Evolutionary conservation across 2,888 invertebrate species (phyloP).

Genomic region (Amphiduros pacificus): DNA sequence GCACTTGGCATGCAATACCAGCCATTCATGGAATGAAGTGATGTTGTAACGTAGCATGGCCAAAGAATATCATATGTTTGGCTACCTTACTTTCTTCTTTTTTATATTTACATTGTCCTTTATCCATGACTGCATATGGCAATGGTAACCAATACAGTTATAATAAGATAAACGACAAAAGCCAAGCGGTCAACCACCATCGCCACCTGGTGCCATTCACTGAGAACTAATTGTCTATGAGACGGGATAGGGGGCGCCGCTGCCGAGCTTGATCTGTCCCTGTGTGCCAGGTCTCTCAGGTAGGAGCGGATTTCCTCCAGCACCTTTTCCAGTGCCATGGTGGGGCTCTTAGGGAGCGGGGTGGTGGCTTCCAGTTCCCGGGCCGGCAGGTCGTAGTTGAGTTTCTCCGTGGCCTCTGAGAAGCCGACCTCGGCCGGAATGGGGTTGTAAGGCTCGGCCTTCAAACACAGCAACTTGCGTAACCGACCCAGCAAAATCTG

Average conservation of each 20-base stretch:
- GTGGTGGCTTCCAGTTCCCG: background rate
- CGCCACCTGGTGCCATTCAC: conserved; percentile 22
- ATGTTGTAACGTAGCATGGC: too few relatives aligned
- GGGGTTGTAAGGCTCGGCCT: conserved; percentile 17
- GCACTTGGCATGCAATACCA: too few relatives aligned
- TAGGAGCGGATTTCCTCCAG: conserved; percentile 19
- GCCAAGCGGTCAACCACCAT: conserved; percentile 16
- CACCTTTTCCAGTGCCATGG: conserved; percentile 15
- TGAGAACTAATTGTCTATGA: conserved; percentile 14
- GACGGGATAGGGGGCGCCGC: background rate
- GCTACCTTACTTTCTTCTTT: too few relatives aligned
- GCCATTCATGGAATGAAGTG: too few relatives aligned
- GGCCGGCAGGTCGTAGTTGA: background rate
- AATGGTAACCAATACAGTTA: conserved; percentile 13
- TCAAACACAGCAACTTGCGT: conserved; percentile 11
- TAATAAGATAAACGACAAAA: conserved; percentile 2
- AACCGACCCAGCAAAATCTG: conserved; percentile 15
- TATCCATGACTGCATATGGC: conserved; percentile 14
- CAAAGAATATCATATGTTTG: too few relatives aligned
- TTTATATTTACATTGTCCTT: too few relatives aligned
- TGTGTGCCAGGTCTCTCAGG: conserved; percentile 3
- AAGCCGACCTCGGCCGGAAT: conserved; percentile 7
- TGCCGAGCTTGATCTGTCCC: too few relatives aligned
- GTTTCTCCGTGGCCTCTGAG: conserved; percentile 5
- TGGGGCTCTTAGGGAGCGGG: background rate